Percentiles rank a stretch among this genome's conserved stretches.
Conservation (phyloP, 2,888 invertebrate genomes). For the Hypomecis punctinalis region DNA sequence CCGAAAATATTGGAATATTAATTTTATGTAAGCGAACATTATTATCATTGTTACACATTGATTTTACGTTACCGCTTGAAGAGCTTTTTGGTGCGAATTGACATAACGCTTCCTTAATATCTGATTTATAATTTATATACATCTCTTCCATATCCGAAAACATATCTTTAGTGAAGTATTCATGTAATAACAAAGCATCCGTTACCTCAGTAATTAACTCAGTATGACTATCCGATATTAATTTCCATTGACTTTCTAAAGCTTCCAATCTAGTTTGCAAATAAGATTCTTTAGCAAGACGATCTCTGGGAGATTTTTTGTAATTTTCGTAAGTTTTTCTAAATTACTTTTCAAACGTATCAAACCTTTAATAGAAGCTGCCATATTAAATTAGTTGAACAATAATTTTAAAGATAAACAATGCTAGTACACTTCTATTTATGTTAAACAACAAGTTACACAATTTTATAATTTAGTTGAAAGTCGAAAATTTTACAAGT, state of each 20-base stretch:
- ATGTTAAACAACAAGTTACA: no score
- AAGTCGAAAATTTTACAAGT: background rate
- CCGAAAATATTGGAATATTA: slow-evolving; percentile 1
- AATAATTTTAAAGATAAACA: no score
- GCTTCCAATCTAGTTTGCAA: background rate
- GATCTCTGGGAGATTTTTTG: background rate
- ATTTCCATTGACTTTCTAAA: background rate
- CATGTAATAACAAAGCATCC: background rate
- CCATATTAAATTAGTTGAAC: background rate
- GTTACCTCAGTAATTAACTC: background rate
- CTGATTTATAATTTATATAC: background rate
- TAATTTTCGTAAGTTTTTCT: background rate
- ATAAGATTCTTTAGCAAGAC: background rate
- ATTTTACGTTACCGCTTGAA: background rate
- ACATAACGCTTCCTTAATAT: background rate
- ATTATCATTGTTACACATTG: background rate
- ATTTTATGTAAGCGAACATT: slow-evolving; percentile 1
- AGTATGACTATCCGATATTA: background rate
- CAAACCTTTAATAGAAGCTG: background rate
- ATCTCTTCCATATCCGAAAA: background rate
- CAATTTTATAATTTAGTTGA: background rate
- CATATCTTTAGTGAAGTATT: background rate
- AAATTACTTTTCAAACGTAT: background rate
- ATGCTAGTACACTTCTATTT: no score
- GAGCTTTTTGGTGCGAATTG: background rate